Conservation (phyloP, 2,113 vertebrate species). For the Prochilodus magdalenae region DNA sequence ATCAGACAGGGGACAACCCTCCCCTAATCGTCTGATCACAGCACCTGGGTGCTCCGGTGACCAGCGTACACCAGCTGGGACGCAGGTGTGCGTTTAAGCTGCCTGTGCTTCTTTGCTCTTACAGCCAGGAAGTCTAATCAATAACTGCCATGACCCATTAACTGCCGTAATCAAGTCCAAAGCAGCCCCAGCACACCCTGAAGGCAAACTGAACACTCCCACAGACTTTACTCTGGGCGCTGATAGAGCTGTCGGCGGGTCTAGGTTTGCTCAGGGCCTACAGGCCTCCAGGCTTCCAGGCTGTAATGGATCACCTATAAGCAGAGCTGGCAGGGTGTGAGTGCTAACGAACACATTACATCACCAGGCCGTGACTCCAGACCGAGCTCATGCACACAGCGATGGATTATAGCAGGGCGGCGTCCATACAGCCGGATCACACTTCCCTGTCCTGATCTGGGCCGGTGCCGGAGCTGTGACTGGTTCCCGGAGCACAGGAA, state of each 20-base stretch:
- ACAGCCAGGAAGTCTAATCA: neutral
- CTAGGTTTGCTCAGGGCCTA: constrained; percentile 14
- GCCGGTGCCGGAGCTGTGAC: no score
- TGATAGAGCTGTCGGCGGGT: neutral
- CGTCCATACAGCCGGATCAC: no score
- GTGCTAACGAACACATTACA: neutral
- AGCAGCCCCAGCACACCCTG: constrained; percentile 1
- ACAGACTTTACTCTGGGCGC: neutral
- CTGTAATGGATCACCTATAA: constrained; percentile 19
- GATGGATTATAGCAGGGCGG: no score
- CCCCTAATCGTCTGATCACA: no score
- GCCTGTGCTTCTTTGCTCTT: neutral
- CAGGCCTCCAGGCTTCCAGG: constrained; percentile 14
- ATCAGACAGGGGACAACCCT: no score
- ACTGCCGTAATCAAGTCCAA: constrained; percentile 12
- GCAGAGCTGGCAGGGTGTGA: neutral
- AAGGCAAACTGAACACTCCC: constrained; percentile 9
- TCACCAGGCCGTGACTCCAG: no score
- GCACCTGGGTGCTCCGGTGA: neutral
- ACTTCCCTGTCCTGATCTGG: no score
- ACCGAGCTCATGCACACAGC: no score
- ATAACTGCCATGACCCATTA: neutral
- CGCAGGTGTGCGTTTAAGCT: neutral
- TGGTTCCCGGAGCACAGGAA: no score
- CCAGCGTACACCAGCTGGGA: neutral